Evolutionary conservation across 2,888 invertebrate genomes (phyloP).

Genomic region (Baccha elongata): DNA sequence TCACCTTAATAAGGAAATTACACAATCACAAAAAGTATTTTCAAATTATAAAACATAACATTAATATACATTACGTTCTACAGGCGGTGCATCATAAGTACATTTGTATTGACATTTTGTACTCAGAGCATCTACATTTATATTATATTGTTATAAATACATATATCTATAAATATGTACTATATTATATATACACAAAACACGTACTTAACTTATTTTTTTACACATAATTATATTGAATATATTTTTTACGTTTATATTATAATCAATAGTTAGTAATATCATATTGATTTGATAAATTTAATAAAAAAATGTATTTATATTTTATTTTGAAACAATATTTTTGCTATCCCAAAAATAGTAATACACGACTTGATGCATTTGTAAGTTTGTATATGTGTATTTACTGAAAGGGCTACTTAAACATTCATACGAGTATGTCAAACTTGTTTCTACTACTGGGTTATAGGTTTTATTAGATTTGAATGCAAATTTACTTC

Average conservation of each 20-base stretch:
- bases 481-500: constrained; percentile 36
- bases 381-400: neutral
- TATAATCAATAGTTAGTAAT: constrained; percentile 48
- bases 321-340: constrained; percentile 33
- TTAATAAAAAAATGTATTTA: constrained; percentile 49
- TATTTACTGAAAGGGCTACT: constrained; percentile 35
- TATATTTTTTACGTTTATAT: constrained; percentile 49
- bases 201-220: constrained; percentile 39
- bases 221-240: constrained; percentile 58
- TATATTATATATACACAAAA: constrained; percentile 18
- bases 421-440: constrained; percentile 54
- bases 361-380: constrained; percentile 38
- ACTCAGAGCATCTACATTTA: constrained; percentile 36
- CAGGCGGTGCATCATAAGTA: constrained; percentile 58
- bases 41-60: constrained; percentile 53
- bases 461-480: constrained; percentile 32
- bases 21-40: constrained; percentile 58
- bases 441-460: constrained; percentile 28
- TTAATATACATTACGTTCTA: constrained; percentile 61
- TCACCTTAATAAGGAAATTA: constrained; percentile 59
- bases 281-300: constrained; percentile 45
- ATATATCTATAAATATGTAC: neutral
- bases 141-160: constrained; percentile 8
- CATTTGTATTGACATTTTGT: constrained; percentile 20
- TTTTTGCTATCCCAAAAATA: constrained; percentile 6